Evolutionary conservation across 1,140 invertebrate genomes (phyloP), one percentile per base, ranked within the genome.

Genomic region (Drosophila nasuta): DNA sequence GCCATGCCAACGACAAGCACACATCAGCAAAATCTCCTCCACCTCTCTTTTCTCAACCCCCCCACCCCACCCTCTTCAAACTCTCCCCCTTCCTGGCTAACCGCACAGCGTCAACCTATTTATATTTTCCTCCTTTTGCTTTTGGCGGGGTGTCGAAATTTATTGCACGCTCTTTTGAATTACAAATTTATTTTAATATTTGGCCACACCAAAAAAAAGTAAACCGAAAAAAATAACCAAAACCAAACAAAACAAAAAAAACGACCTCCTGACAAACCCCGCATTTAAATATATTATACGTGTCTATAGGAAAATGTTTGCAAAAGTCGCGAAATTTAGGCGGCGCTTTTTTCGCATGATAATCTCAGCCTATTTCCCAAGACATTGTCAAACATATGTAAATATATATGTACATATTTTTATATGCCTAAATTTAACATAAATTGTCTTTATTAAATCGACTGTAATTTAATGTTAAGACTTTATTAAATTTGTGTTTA

Each of bases 171-270:
- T 82, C 72, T 71, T 88, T 88, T 87, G 82, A 79, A 88, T 87
- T 82, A 87, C 82, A 87, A 87, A 87, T 87, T 88, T 87, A 87
- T 88, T 86, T 86, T 79, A 86, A 86, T 88, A 76, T 87, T 87
- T 77, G 59, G 62, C 38, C 20, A 73, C 52, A 56, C 79, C 45
- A 49, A 10, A 17, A 8, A 30, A 30, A 28, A 51, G 30, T 25
- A 41, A 3, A n/a, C 2, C 41, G n/a, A 43, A 43, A n/a, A n/a
- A 43, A 38, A 46, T 4, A n/a, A 13, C 5, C 5, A 38, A 41
- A 3, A n/a, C 2, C 41, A 43, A 43, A 43, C 0, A 4, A 43
- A 38, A 46, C 11, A n/a, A 43, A 3, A 43, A n/a, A 43, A 43
- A 43, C n/a, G 5, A 6, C 11, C 11, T 11, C 8, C 38, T 10